phyloP scores from a whole-genome alignment of 1,140 invertebrate genomes.

The Anthonomus grandis region DNA sequence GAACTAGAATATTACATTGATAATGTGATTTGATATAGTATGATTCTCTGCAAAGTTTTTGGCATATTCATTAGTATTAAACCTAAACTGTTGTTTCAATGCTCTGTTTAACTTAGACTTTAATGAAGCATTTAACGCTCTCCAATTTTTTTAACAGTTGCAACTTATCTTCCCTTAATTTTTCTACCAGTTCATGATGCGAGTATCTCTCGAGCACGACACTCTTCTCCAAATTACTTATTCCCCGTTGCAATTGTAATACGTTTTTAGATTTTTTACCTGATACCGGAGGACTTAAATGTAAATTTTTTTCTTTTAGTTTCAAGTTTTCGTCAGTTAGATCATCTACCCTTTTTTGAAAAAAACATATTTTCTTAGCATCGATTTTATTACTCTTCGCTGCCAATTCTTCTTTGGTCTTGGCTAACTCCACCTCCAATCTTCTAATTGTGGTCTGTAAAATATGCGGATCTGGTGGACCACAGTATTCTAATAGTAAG shows the following conservation, averaged over 20 bases:
- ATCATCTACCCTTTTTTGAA: slow-evolving; percentile 44
- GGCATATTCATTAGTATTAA: slow-evolving; percentile 12
- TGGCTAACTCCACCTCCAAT: slow-evolving; percentile 50
- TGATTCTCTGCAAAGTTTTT: slow-evolving; percentile 2
- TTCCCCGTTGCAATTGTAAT: slow-evolving; percentile 42
- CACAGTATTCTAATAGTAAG: slow-evolving; percentile 52
- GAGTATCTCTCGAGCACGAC: slow-evolving; percentile 46
- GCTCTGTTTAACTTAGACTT: too few species aligned
- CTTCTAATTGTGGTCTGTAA: slow-evolving; percentile 52
- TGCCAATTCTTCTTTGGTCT: slow-evolving; percentile 36
- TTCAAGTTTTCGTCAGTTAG: slow-evolving; percentile 36
- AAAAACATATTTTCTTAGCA: slow-evolving; percentile 39
- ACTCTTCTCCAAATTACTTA: slow-evolving; percentile 47
- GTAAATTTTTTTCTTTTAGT: slow-evolving; percentile 32
- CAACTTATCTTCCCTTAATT: slow-evolving; percentile 47
- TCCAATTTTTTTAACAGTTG: slow-evolving; percentile 32
- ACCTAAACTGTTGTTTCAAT: too few species aligned
- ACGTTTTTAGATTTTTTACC: slow-evolving; percentile 36
- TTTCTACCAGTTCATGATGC: slow-evolving; percentile 47
- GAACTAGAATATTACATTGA: too few species aligned
- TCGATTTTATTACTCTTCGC: slow-evolving; percentile 39
- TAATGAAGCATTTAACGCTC: slow-evolving; percentile 23
- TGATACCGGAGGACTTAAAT: slow-evolving; percentile 20
- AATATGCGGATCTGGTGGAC: slow-evolving; percentile 51
- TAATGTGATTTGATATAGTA: slow-evolving; percentile 14